These are phyloP conservation scores for Andrena chrysosceles DNA, from an alignment of 2,888 invertebrate species.

Conservation along the genomic window DNA sequence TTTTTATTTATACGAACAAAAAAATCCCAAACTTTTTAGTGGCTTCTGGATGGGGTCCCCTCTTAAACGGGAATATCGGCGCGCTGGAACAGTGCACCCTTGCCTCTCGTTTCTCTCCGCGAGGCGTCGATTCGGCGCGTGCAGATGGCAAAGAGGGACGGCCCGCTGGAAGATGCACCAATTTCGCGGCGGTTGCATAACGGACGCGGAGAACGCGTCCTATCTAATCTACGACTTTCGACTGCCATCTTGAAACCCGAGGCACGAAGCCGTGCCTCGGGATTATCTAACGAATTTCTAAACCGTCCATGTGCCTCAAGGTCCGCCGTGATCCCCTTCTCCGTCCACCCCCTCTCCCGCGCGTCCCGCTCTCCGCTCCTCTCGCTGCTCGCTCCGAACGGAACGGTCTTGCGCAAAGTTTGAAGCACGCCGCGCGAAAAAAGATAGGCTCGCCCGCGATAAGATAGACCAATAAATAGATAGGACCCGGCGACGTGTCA, in stretches of 20 bases:
- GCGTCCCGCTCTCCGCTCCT: constrained; percentile 21
- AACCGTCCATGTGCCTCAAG: constrained; percentile 64
- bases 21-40: too few species aligned
- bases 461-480: constrained; percentile 70
- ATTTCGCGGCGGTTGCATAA: constrained; percentile 72
- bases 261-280: constrained; percentile 48
- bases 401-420: constrained; percentile 64
- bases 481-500: constrained; percentile 42
- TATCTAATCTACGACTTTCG: constrained; percentile 83
- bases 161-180: constrained; percentile 46
- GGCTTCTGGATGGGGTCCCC: too few species aligned
- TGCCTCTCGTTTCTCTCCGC: background rate
- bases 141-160: background rate
- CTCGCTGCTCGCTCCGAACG: background rate
- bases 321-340: constrained; percentile 43
- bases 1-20: too few species aligned
- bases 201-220: constrained; percentile 65
- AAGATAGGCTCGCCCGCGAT: constrained; percentile 61
- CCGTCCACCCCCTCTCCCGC: constrained; percentile 21
- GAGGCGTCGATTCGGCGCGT: background rate
- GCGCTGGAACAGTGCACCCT: constrained; percentile 37
- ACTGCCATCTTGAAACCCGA: constrained; percentile 82
- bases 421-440: constrained; percentile 65
- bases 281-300: constrained; percentile 76
- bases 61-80: constrained; percentile 42